These are phyloP conservation scores for Mareca penelope DNA, from an alignment of 2,797 vertebrate genomes.

Conservation along the genomic window DNA sequence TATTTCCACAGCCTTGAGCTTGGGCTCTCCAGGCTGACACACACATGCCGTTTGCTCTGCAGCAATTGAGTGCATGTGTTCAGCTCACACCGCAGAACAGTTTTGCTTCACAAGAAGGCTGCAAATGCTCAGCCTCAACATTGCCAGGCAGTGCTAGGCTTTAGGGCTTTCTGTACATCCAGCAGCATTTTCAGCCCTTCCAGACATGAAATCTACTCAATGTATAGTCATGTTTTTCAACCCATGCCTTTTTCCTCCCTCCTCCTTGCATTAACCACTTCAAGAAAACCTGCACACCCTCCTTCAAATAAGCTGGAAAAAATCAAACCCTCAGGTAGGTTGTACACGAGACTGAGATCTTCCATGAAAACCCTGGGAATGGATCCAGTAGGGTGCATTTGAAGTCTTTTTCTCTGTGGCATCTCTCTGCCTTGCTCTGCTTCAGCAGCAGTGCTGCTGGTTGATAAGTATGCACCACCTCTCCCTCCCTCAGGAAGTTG, in stretches of 20 bases:
- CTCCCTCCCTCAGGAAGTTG: neutral
- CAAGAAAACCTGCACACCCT: neutral
- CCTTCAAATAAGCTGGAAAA: neutral
- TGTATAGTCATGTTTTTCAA: neutral
- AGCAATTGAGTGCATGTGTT: neutral
- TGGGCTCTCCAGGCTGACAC: neutral
- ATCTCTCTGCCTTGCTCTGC: neutral
- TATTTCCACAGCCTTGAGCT: neutral
- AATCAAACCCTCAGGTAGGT: neutral
- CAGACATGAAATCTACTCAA: neutral
- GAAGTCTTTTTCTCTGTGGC: neutral
- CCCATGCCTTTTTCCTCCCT: neutral
- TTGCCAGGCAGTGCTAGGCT: neutral
- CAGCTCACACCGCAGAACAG: neutral
- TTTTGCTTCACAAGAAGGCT: neutral
- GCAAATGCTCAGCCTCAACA: neutral
- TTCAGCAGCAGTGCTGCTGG: neutral
- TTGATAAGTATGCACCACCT: neutral
- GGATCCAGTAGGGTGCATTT: neutral
- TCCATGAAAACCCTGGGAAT: neutral
- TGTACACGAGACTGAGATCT: neutral
- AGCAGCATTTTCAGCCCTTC: neutral
- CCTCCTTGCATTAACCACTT: neutral
- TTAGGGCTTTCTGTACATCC: neutral
- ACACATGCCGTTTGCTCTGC: fast-evolving